These are phyloP conservation scores for Andrena dorsata DNA, from an alignment of 2,888 invertebrate genomes.

Conservation along the genomic window DNA sequence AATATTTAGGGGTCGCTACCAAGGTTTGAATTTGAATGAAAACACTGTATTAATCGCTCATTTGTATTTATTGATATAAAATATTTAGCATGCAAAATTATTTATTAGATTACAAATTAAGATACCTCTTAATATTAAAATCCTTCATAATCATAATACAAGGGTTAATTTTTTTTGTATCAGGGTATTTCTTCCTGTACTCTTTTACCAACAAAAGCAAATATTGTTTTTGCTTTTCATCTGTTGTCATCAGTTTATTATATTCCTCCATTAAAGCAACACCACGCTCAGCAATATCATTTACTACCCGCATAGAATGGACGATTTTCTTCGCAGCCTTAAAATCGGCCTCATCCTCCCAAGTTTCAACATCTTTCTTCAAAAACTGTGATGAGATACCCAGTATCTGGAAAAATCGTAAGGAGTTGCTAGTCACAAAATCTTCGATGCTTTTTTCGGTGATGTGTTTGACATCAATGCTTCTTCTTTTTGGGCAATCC, in stretches of 20 bases:
- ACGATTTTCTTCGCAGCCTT: not conserved
- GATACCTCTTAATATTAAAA: not conserved
- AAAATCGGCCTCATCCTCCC: constrained; percentile 4
- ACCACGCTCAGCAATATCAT: constrained; percentile 3
- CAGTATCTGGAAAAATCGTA: constrained; percentile 9
- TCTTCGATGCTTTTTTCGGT: not conserved
- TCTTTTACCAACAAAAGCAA: constrained; percentile 5
- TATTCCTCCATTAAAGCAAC: constrained; percentile 19
- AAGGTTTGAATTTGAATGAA: constrained; percentile 7
- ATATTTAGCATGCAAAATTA: not conserved
- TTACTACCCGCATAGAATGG: constrained; percentile 2
- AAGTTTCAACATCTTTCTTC: constrained; percentile 7
- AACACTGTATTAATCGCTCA: constrained; percentile 5
- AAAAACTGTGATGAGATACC: constrained; percentile 11
- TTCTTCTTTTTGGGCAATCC: too few species aligned
- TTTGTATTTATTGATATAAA: constrained; percentile 5
- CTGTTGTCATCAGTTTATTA: constrained; percentile 11
- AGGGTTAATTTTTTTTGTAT: constrained; percentile 1
- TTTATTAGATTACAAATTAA: not conserved
- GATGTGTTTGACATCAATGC: too few species aligned
- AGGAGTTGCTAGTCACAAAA: constrained; percentile 9
- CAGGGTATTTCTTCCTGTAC: not conserved
- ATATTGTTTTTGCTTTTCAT: constrained; percentile 15
- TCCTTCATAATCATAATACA: not conserved
- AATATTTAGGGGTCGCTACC: not conserved